phyloP scores from a whole-genome alignment of 2,797 vertebrate species.

The Australoheros facetus region DNA sequence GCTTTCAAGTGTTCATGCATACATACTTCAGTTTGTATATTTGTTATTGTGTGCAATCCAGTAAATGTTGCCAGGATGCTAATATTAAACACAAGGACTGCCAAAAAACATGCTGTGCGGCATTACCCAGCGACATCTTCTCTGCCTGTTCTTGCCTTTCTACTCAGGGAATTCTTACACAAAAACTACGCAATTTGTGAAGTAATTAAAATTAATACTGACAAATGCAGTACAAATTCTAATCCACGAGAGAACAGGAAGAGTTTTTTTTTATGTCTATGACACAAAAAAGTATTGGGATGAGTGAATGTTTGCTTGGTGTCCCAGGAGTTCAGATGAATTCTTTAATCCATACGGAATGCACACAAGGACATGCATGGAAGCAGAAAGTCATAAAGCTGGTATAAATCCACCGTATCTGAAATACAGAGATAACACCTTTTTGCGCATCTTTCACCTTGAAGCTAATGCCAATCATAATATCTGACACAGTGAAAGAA shows the following conservation, averaged over 20 bases:
- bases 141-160: neutral
- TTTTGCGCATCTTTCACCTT: neutral
- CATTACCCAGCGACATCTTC: neutral
- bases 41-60: conserved; percentile 11
- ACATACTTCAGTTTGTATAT: neutral
- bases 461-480: neutral
- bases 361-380: conserved; percentile 12
- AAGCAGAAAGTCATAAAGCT: conserved; percentile 3
- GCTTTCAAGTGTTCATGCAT: conserved; percentile 14
- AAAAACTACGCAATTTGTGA: neutral
- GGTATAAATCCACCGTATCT: conserved; percentile 21
- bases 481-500: conserved; percentile 3
- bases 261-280: neutral
- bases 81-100: conserved; percentile 7
- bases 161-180: neutral
- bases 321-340: conserved; percentile 15
- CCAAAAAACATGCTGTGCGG: neutral
- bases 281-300: neutral
- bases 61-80: neutral
- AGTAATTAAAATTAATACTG: neutral
- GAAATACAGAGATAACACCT: conserved; percentile 12
- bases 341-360: conserved; percentile 15
- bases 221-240: neutral
- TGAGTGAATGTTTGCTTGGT: conserved; percentile 1
- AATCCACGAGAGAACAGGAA: neutral